Evolutionary conservation across 2,888 invertebrate genomes (phyloP).

Genomic region (Automeris io): DNA sequence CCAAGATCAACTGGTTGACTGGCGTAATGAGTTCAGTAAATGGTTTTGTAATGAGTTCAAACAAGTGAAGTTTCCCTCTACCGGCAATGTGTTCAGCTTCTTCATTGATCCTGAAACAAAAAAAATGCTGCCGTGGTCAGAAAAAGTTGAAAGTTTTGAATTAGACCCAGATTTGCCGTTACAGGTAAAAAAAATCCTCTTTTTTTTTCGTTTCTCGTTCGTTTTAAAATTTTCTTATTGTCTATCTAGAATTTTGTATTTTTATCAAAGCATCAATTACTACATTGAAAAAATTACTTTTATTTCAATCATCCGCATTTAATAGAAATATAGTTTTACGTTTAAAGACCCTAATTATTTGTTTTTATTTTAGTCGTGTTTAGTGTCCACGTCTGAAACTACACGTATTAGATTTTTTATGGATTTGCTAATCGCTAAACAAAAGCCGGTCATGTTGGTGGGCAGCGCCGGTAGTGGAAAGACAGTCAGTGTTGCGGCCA

Average conservation of each 20-base stretch:
- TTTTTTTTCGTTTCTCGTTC: too few species aligned
- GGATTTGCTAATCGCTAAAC: slow-evolving; percentile 86
- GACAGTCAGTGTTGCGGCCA: slow-evolving; percentile 92
- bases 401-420: slow-evolving; percentile 91
- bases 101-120: slow-evolving; percentile 92
- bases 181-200: slow-evolving; percentile 82
- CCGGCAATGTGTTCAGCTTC: slow-evolving; percentile 91
- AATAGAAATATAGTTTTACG: too few species aligned
- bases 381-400: slow-evolving; percentile 94
- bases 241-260: too few species aligned
- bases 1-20: slow-evolving; percentile 93
- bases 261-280: too few species aligned
- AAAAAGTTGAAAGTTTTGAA: slow-evolving; percentile 86
- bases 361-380: slow-evolving; percentile 76
- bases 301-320: too few species aligned
- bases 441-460: slow-evolving; percentile 93
- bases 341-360: slow-evolving; percentile 1
- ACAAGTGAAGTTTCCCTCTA: slow-evolving; percentile 89
- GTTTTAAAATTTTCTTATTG: too few species aligned
- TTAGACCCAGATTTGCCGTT: slow-evolving; percentile 92
- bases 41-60: slow-evolving; percentile 97
- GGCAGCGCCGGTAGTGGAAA: slow-evolving; percentile 95
- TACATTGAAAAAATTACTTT: too few species aligned
- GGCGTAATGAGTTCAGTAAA: slow-evolving; percentile 95
- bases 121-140: slow-evolving; percentile 91